These are phyloP conservation scores for Acrocephalus scirpaceus DNA, from an alignment of 2,797 vertebrate genomes.

Conservation along the genomic window DNA sequence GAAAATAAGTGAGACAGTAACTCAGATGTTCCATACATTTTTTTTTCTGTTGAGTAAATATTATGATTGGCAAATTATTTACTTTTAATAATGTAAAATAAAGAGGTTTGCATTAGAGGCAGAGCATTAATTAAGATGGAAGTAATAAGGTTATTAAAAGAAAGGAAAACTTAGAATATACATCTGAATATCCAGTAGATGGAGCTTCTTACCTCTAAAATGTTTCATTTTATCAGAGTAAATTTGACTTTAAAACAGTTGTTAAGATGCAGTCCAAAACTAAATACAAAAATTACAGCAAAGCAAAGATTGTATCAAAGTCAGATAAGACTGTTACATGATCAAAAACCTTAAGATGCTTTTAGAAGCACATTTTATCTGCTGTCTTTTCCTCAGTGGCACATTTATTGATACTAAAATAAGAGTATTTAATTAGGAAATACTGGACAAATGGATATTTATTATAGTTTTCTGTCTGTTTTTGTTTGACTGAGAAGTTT, in stretches of 20 bases:
- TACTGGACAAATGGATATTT: neutral
- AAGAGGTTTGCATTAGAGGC: neutral
- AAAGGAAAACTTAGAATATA: neutral
- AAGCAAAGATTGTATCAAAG: neutral
- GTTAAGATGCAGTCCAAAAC: neutral
- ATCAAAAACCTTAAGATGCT: neutral
- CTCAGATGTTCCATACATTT: neutral
- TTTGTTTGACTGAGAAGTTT: neutral
- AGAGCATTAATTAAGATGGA: neutral
- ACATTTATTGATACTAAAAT: neutral
- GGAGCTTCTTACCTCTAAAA: slow-evolving; percentile 68
- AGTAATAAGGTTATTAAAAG: neutral
- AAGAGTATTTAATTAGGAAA: neutral
- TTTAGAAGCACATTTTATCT: neutral
- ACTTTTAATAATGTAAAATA: neutral
- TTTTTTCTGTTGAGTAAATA: neutral
- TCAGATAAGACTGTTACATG: neutral
- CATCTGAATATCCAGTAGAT: slow-evolving; percentile 70
- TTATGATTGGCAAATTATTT: neutral
- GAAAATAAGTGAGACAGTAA: neutral
- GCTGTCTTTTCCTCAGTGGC: neutral
- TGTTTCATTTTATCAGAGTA: neutral
- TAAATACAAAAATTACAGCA: neutral
- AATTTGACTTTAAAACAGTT: neutral
- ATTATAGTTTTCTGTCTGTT: neutral